Evolutionary conservation across 2,797 vertebrate genomes (phyloP).

Genomic region (Trachops cirrhosus): DNA sequence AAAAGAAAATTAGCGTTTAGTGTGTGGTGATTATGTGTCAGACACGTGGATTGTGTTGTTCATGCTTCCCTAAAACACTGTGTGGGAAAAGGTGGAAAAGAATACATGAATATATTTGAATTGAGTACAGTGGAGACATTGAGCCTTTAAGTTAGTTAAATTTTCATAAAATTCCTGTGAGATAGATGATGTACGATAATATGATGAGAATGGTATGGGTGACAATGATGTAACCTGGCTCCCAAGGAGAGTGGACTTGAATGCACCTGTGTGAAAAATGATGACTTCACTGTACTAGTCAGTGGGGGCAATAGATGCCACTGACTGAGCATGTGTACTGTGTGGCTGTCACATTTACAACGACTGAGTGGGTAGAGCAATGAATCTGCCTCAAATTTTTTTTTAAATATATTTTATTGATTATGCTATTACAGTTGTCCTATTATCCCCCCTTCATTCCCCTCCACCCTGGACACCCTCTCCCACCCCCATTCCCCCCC

Average conservation of each 20-base stretch:
- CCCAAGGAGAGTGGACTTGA: not conserved
- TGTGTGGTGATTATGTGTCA: not conserved
- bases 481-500: too few relatives aligned
- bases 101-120: not conserved
- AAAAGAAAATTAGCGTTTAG: not conserved
- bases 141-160: not conserved
- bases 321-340: not conserved
- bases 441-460: too few relatives aligned
- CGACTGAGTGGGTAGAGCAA: not conserved
- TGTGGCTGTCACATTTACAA: not conserved
- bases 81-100: not conserved
- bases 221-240: not conserved
- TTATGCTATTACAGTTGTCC: too few relatives aligned
- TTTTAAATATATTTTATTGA: too few relatives aligned
- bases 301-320: not conserved
- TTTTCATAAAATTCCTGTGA: conserved; percentile 10
- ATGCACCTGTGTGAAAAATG: not conserved
- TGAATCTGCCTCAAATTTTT: not conserved
- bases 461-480: too few relatives aligned
- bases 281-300: not conserved
- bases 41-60: not conserved
- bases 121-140: not conserved
- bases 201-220: not conserved
- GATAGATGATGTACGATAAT: not conserved
- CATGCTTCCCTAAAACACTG: not conserved